Conservation (phyloP, 2,797 vertebrate genomes). For the Sebastes oblongus region DNA sequence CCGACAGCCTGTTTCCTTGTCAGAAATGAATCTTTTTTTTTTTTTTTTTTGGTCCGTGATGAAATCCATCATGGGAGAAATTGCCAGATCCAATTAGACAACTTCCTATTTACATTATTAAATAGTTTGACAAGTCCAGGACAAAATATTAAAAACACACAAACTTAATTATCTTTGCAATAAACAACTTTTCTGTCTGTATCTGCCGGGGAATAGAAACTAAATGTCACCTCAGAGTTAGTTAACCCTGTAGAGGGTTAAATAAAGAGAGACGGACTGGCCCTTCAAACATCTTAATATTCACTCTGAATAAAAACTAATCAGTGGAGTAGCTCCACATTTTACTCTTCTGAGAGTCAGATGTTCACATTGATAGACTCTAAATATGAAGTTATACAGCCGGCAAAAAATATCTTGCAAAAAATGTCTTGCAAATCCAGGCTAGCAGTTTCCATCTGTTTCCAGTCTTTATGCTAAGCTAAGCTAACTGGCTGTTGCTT, state of each 20-base stretch:
- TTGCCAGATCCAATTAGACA: slow-evolving; percentile 58
- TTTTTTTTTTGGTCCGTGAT: background rate
- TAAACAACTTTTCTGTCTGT: background rate
- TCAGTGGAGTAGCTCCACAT: background rate
- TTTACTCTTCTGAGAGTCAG: background rate
- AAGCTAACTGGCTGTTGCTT: too few relatives aligned
- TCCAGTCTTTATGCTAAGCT: too few relatives aligned
- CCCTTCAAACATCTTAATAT: background rate
- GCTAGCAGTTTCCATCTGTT: too few relatives aligned
- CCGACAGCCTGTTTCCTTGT: slow-evolving; percentile 54
- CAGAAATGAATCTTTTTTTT: slow-evolving; percentile 20
- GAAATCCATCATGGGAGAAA: slow-evolving; percentile 55
- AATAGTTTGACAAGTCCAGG: slow-evolving; percentile 32
- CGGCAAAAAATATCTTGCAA: background rate
- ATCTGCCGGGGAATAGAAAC: background rate
- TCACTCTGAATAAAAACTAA: background rate
- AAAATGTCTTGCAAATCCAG: too few relatives aligned
- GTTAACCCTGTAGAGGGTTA: background rate
- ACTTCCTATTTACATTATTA: slow-evolving; percentile 51
- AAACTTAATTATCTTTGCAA: slow-evolving; percentile 15
- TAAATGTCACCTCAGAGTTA: background rate
- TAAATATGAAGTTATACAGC: background rate
- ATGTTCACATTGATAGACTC: background rate
- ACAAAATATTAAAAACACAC: slow-evolving; percentile 4
- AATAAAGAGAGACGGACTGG: background rate